Percentiles rank a stretch among this genome's conserved stretches.
Conservation (phyloP, 2,797 vertebrate species). For the Leucoraja ocellata region DNA sequence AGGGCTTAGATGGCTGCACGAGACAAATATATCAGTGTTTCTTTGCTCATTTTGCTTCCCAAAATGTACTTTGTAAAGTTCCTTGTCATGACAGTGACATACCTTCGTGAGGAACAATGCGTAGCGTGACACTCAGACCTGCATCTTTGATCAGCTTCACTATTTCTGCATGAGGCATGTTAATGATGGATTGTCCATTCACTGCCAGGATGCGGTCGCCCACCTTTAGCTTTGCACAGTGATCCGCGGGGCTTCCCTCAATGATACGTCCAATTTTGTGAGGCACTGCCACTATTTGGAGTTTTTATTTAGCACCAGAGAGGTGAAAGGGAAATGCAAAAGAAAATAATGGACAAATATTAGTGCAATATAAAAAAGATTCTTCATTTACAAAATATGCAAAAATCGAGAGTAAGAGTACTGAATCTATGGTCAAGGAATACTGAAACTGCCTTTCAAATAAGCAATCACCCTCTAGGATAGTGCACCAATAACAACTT, state of each 20-base stretch:
- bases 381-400: background rate
- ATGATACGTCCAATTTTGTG: slow-evolving; percentile 98
- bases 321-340: background rate
- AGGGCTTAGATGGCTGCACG: slow-evolving; percentile 41
- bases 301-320: background rate
- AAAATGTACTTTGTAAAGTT: slow-evolving; percentile 37
- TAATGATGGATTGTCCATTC: slow-evolving; percentile 91
- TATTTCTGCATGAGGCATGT: slow-evolving; percentile 95
- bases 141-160: slow-evolving; percentile 99
- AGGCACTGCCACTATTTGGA: slow-evolving; percentile 72
- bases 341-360: background rate
- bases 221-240: slow-evolving; percentile 90
- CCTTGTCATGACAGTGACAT: slow-evolving; percentile 50
- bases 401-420: background rate
- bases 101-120: slow-evolving; percentile 96
- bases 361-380: background rate
- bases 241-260: slow-evolving; percentile 93
- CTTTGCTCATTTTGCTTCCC: too few species aligned
- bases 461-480: background rate
- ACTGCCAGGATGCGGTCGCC: slow-evolving; percentile 96
- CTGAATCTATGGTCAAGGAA: background rate
- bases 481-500: too few species aligned
- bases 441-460: background rate
- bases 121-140: slow-evolving; percentile 89
- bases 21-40: slow-evolving; percentile 38